A percentile compares a stretch with the other conserved stretches of the same genome.
phyloP scores from a whole-genome alignment of 2,113 vertebrate species.

The Neogobius melanostomus region DNA sequence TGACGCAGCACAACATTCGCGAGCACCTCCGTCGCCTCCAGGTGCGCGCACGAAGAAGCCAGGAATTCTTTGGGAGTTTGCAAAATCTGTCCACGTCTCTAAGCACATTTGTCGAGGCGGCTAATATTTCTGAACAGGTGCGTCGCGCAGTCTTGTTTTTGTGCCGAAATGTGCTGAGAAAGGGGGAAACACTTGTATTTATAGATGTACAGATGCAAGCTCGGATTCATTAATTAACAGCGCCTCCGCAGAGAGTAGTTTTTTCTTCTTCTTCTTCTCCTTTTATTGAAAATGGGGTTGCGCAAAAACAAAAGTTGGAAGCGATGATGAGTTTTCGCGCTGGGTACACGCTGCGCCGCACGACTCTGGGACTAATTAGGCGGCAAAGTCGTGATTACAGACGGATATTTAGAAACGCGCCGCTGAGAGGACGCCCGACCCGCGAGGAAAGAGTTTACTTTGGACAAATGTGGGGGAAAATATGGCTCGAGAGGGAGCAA shows the following conservation, averaged over 20 bases:
- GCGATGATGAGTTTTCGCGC: conserved; percentile 48
- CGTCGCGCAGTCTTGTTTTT: background rate
- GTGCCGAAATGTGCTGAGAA: conserved; percentile 26
- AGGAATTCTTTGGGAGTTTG: background rate
- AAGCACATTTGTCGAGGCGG: conserved; percentile 28
- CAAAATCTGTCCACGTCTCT: conserved; percentile 14
- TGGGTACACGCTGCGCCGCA: conserved; percentile 42
- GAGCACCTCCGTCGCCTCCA: conserved; percentile 3
- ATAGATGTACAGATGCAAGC: conserved; percentile 36
- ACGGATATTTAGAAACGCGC: conserved; percentile 13
- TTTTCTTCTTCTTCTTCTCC: no score
- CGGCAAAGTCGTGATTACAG: conserved; percentile 35
- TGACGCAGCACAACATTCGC: background rate
- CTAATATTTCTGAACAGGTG: conserved; percentile 44
- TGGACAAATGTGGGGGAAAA: conserved; percentile 10
- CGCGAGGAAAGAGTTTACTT: background rate
- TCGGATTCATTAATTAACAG: conserved; percentile 54
- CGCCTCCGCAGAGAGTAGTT: conserved; percentile 40
- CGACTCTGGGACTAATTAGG: conserved; percentile 56
- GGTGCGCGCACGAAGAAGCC: background rate
- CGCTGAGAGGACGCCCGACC: conserved; percentile 1
- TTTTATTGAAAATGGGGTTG: conserved; percentile 59
- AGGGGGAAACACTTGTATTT: conserved; percentile 35
- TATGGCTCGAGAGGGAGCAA: conserved; percentile 2
- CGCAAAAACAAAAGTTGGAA: conserved; percentile 60